Base-by-base conservation (phyloP, 2,888 invertebrate genomes). In the Phengaris alcon region DNA sequence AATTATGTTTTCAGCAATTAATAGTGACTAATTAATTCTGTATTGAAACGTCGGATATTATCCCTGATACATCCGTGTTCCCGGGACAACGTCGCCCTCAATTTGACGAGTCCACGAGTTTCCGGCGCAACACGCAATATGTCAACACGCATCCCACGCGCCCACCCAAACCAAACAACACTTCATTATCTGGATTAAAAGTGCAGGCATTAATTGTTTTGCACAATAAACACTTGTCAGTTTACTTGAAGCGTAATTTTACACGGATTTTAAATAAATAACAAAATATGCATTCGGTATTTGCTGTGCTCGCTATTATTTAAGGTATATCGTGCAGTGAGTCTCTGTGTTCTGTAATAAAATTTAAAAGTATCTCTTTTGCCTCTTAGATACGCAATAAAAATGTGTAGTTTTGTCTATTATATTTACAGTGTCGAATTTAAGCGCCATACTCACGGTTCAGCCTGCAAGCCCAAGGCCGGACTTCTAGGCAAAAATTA, bases 61-160 rank as follows among this genome's bases (percentile, higher is more conserved):
- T 57, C 46, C 46, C 57, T 57, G 73, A 73, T 57, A 57, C 44
- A 73, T 73, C 73, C 73, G 54, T 59, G 59, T 64, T 35, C 64
- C 64, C 35, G 35, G 15, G 77, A 76, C 69, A 75, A 69, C 59
- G 73, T 75, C 75, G 68, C 72, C 79, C 78, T 73, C 78, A 77
- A 77, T 77, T 78, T 77, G 79, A 77, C 76, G 77, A 76, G 75
- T 76, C 75, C 75, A 64, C 72, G 76, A 77, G 78, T 73, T 76
- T 75, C 75, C 74, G 73, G 72, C 72, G 75, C 75, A 70, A 73
- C 64, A 68, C 77, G 75, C 77, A 75, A 78, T 77, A 74, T 74
- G 73, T 77, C 77, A 76, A 57, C 77, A 68, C 70, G 54, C 55
- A 57, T 59, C 73, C 73, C 73, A 15, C 73, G 35, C 46, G 46